These are phyloP conservation scores for Microchirus variegatus DNA, from an alignment of 2,797 vertebrate species.

Conservation along the genomic window DNA sequence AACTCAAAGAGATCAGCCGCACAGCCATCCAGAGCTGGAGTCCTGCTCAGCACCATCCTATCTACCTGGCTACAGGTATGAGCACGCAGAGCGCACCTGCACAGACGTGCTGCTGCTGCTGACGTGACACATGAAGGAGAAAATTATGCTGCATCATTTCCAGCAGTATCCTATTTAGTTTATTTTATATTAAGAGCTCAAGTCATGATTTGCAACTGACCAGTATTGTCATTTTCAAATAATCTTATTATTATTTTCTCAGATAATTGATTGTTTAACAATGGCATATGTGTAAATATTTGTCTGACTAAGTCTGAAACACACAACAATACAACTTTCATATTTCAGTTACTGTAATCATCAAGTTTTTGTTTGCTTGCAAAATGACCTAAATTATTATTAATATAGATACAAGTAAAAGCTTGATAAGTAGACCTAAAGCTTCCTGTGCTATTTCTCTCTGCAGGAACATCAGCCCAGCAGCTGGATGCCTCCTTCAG, in stretches of 20 bases:
- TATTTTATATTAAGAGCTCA: background rate
- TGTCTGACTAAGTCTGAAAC: too few relatives aligned
- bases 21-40: slow-evolving; percentile 99
- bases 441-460: background rate
- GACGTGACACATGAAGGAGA: background rate
- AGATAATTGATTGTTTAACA: too few relatives aligned
- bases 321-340: background rate
- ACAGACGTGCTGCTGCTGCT: slow-evolving; percentile 7
- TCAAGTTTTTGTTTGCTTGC: background rate
- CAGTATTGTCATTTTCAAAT: too few relatives aligned
- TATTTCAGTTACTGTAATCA: background rate
- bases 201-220: too few relatives aligned
- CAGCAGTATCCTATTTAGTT: background rate
- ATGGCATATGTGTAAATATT: too few relatives aligned
- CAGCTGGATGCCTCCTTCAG: slow-evolving; percentile 98
- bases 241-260: too few relatives aligned
- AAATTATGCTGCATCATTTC: background rate
- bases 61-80: slow-evolving; percentile 93
- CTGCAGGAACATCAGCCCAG: slow-evolving; percentile 94
- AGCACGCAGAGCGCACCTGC: background rate
- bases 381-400: background rate
- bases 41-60: slow-evolving; percentile 92
- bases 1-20: slow-evolving; percentile 95
- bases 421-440: background rate
- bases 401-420: background rate